Evolutionary conservation across 2,797 vertebrate species (phyloP).

Genomic region (Strix occidentalis): DNA sequence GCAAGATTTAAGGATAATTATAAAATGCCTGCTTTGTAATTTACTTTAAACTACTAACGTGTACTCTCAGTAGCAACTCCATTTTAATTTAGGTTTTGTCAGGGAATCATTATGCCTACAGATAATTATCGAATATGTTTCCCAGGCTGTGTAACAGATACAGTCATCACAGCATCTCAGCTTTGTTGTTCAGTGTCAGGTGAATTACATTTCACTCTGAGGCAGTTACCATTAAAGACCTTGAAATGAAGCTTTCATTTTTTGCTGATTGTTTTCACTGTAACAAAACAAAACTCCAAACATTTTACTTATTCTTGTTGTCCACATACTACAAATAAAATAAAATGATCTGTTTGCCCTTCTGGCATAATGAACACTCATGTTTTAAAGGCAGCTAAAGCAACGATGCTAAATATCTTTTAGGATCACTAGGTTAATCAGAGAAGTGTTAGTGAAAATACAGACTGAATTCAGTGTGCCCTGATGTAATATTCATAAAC

Average conservation of each 20-base stretch:
- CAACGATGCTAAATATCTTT: not conserved
- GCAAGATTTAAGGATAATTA: not conserved
- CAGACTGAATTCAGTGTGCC: not conserved
- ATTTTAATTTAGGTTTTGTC: constrained; percentile 31
- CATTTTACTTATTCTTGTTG: not conserved
- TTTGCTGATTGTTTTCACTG: not conserved
- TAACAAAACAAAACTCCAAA: not conserved
- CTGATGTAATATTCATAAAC: not conserved
- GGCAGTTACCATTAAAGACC: not conserved
- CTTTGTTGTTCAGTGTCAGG: constrained; percentile 5
- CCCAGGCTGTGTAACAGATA: not conserved
- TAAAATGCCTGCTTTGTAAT: not conserved
- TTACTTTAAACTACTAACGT: not conserved
- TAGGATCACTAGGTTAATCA: not conserved
- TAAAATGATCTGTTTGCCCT: not conserved
- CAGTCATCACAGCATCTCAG: not conserved
- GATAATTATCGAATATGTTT: constrained; percentile 52
- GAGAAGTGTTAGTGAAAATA: not conserved
- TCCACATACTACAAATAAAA: not conserved
- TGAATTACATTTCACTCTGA: constrained; percentile 39
- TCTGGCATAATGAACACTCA: not conserved
- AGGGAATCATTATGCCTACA: constrained; percentile 1
- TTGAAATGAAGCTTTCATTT: constrained; percentile 45
- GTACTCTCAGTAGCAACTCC: not conserved
- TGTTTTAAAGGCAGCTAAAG: not conserved